Conservation (phyloP, 2,888 invertebrate genomes). For the Tetropium fuscum region DNA sequence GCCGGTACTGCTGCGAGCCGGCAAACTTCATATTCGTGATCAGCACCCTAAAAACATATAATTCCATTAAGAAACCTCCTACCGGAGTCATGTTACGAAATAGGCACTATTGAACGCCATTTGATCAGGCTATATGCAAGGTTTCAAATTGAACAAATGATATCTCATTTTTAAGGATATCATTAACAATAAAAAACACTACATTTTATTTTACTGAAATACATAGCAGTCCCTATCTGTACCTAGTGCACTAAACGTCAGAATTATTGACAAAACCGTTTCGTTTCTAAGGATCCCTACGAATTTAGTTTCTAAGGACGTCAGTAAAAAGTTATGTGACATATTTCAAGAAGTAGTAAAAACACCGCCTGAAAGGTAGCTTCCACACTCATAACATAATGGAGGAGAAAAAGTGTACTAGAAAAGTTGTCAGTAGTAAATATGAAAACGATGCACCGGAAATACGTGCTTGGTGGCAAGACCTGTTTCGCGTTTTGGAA, state of each 20-base stretch:
- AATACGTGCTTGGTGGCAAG: constrained; percentile 56
- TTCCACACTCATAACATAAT: neutral
- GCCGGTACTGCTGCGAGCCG: no score
- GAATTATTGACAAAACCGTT: constrained; percentile 16
- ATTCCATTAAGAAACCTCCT: no score
- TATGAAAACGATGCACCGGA: constrained; percentile 46
- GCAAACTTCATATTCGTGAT: no score
- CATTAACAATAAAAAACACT: no score
- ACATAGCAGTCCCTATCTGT: neutral
- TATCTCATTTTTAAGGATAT: no score
- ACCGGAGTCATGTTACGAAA: no score
- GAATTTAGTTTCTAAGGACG: neutral
- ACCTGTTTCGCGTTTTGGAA: constrained; percentile 56
- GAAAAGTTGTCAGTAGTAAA: constrained; percentile 37
- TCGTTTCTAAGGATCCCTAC: constrained; percentile 11
- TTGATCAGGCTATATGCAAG: no score
- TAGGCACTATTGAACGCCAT: no score
- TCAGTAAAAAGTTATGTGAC: constrained; percentile 6
- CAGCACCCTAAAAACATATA: no score
- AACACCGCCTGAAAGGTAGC: neutral
- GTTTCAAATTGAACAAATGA: no score
- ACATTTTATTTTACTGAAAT: neutral
- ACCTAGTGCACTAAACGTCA: neutral
- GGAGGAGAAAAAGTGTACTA: constrained; percentile 25
- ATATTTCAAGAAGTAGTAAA: constrained; percentile 6